Evolutionary conservation across 1,140 invertebrate genomes (phyloP).

Genomic region (Drosophila azteca): DNA sequence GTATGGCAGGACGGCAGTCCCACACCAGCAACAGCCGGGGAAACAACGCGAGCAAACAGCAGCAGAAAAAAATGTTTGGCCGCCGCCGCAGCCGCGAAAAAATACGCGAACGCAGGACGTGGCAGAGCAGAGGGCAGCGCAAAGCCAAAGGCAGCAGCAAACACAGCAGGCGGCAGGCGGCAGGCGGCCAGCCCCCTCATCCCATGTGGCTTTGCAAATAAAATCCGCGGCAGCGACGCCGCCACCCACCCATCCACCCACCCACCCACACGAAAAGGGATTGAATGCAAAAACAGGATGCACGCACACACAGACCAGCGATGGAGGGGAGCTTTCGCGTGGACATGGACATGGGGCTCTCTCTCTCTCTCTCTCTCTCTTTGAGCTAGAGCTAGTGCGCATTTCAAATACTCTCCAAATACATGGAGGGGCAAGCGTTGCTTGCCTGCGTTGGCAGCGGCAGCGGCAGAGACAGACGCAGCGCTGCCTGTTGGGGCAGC

Average conservation of each 20-base stretch:
- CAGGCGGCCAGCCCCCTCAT: slow-evolving; percentile 4
- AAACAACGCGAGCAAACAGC: slow-evolving; percentile 50
- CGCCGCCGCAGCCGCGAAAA: slow-evolving; percentile 74
- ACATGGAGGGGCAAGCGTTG: slow-evolving; percentile 62
- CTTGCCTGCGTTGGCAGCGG: slow-evolving; percentile 10
- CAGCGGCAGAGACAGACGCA: slow-evolving; percentile 33
- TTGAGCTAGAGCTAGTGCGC: slow-evolving; percentile 82
- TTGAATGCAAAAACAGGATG: slow-evolving; percentile 39
- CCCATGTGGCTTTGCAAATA: slow-evolving; percentile 67
- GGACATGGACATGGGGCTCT: no score
- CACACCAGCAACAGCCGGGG: slow-evolving; percentile 39
- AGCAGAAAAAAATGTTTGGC: slow-evolving; percentile 62
- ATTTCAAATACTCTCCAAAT: slow-evolving; percentile 70
- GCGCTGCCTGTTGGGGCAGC: slow-evolving; percentile 62
- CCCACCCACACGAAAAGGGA: slow-evolving; percentile 31
- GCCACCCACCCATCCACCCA: slow-evolving; percentile 48
- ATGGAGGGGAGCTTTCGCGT: slow-evolving; percentile 41
- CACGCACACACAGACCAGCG: slow-evolving; percentile 8
- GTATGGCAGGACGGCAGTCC: slow-evolving; percentile 20
- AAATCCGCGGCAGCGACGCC: slow-evolving; percentile 62
- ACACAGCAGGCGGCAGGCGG: slow-evolving; percentile 19
- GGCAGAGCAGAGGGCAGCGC: slow-evolving; percentile 34
- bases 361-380: slow-evolving; percentile 31
- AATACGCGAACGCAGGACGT: slow-evolving; percentile 70
- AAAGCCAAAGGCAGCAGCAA: slow-evolving; percentile 53